Conservation (phyloP, 2,888 invertebrate species). For the Cistogaster globosa region DNA sequence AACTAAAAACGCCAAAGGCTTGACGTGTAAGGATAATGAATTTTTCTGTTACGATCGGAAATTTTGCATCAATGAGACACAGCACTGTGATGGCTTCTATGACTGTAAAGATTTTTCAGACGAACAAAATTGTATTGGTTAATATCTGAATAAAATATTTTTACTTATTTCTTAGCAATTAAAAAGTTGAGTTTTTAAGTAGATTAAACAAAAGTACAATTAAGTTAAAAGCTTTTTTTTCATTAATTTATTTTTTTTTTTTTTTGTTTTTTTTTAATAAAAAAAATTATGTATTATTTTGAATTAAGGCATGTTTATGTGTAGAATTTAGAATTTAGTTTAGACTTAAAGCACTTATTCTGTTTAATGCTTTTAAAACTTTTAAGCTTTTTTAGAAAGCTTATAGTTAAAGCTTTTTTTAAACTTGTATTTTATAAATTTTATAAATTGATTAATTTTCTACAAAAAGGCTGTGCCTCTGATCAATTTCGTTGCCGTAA, state of each 20-base stretch:
- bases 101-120: constrained; percentile 96
- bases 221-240: constrained; percentile 15
- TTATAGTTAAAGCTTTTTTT: background rate
- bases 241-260: too few relatives aligned
- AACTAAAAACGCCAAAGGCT: constrained; percentile 74
- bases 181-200: constrained; percentile 5
- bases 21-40: constrained; percentile 86
- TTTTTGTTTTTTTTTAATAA: too few relatives aligned
- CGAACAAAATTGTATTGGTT: constrained; percentile 92
- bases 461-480: constrained; percentile 85
- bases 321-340: constrained; percentile 44
- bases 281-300: background rate
- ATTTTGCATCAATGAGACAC: constrained; percentile 89
- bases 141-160: constrained; percentile 75
- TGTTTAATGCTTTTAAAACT: background rate
- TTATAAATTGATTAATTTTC: background rate
- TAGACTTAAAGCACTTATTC: constrained; percentile 32
- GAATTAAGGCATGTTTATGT: constrained; percentile 57
- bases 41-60: constrained; percentile 89
- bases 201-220: constrained; percentile 2
- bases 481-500: constrained; percentile 88
- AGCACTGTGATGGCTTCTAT: constrained; percentile 94
- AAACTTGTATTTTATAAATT: background rate
- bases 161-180: background rate
- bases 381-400: constrained; percentile 33